These are phyloP conservation scores for Lobophora halterata DNA, from an alignment of 2,888 invertebrate genomes.

Conservation along the genomic window DNA sequence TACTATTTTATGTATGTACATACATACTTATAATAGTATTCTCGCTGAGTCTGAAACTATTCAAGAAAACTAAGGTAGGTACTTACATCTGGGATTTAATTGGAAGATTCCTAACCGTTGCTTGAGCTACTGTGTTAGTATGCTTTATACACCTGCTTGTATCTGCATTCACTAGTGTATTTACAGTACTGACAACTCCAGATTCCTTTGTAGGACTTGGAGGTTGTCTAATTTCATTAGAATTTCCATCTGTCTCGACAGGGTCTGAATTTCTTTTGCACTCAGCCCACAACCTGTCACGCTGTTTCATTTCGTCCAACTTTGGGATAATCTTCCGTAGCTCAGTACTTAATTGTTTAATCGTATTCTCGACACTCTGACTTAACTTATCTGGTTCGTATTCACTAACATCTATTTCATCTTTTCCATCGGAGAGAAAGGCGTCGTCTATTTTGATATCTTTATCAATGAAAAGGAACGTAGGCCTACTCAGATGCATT, in stretches of 20 bases:
- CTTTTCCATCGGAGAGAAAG: conserved; percentile 80
- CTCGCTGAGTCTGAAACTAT: too few species aligned
- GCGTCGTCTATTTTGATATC: conserved; percentile 79
- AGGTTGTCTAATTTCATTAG: conserved; percentile 62
- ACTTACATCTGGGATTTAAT: conserved; percentile 44
- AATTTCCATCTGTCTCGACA: conserved; percentile 59
- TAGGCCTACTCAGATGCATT: conserved; percentile 71
- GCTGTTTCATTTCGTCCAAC: conserved; percentile 72
- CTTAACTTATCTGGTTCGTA: conserved; percentile 66
- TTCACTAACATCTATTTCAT: conserved; percentile 71
- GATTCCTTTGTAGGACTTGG: conserved; percentile 40
- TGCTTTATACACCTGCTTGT: conserved; percentile 29
- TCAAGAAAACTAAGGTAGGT: too few species aligned
- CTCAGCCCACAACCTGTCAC: conserved; percentile 62
- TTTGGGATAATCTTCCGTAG: conserved; percentile 74
- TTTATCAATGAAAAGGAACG: conserved; percentile 68
- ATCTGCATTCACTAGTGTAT: conserved; percentile 34
- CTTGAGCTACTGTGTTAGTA: conserved; percentile 25
- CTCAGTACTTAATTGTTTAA: conserved; percentile 71
- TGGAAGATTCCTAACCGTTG: conserved; percentile 33
- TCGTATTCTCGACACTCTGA: conserved; percentile 69
- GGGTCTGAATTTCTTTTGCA: conserved; percentile 44
- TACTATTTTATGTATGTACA: too few species aligned
- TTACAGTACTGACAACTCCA: conserved; percentile 28
- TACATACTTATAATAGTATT: too few species aligned